These are phyloP conservation scores for Sorex fumeus DNA, from an alignment of 2,113 vertebrate genomes.

Conservation along the genomic window DNA sequence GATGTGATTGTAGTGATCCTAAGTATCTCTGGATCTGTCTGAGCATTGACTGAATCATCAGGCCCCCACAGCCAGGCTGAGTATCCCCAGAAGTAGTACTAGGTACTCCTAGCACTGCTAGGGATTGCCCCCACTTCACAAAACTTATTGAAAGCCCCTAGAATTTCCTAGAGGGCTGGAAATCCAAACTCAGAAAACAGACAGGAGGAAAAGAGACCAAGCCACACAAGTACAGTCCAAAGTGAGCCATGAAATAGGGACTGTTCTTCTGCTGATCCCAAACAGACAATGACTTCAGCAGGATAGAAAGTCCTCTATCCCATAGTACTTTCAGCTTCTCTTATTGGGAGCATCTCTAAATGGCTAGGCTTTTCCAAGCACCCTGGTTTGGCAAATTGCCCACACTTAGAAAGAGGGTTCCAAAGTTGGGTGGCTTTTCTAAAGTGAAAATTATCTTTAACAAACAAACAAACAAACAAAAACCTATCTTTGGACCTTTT, in stretches of 20 bases:
- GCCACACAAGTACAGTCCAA: not conserved
- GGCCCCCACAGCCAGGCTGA: no score
- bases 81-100: no score
- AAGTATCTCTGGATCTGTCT: no score
- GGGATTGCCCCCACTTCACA: not conserved
- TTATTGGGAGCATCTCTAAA: not conserved
- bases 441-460: conserved; percentile 30
- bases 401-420: not conserved
- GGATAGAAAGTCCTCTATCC: no score
- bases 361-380: not conserved
- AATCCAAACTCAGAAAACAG: conserved; percentile 41
- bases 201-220: not conserved
- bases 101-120: no score
- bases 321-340: not conserved
- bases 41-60: no score
- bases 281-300: not conserved
- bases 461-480: not conserved
- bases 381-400: not conserved
- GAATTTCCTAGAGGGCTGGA: not conserved
- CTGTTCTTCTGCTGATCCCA: not conserved
- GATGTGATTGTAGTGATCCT: no score
- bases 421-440: not conserved
- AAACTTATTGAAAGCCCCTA: not conserved
- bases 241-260: not conserved
- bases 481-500: not conserved